Conservation (phyloP, 1,140 invertebrate genomes). For the Bursaphelenchus mucronatus region DNA sequence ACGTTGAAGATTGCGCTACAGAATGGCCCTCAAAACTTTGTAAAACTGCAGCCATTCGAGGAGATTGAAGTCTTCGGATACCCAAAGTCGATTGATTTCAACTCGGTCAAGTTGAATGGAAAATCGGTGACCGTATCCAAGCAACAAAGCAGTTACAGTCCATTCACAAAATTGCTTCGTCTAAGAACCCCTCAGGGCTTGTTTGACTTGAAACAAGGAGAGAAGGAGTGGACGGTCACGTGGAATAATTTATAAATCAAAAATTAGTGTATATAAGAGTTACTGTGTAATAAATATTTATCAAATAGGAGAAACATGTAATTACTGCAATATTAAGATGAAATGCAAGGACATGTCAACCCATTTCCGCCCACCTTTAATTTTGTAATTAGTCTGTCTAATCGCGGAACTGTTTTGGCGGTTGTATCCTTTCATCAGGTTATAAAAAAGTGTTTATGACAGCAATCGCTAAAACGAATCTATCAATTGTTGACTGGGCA, state of each 20-base stretch:
- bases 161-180: slow-evolving; percentile 7
- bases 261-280: too few relatives aligned
- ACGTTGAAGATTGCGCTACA: slow-evolving; percentile 2
- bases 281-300: too few relatives aligned
- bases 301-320: too few relatives aligned
- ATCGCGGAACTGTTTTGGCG: too few relatives aligned
- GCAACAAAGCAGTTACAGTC: slow-evolving; percentile 1
- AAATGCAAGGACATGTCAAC: too few relatives aligned
- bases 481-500: too few relatives aligned
- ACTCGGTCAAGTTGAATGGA: slow-evolving; percentile 11
- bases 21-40: background rate
- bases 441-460: too few relatives aligned
- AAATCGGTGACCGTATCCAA: background rate
- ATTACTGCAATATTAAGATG: too few relatives aligned
- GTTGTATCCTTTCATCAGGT: too few relatives aligned
- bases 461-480: too few relatives aligned
- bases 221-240: slow-evolving; percentile 2
- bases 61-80: slow-evolving; percentile 25
- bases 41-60: background rate
- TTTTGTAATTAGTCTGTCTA: too few relatives aligned
- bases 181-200: slow-evolving; percentile 1
- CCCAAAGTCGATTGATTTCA: slow-evolving; percentile 7
- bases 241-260: slow-evolving; percentile 1
- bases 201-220: background rate
- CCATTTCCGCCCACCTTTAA: too few relatives aligned